A percentile compares a stretch with the other conserved stretches of the same genome.
phyloP scores from a whole-genome alignment of 30 jellyfish, hydroid and myxozoan genomes.

The Aurelia sp. region DNA sequence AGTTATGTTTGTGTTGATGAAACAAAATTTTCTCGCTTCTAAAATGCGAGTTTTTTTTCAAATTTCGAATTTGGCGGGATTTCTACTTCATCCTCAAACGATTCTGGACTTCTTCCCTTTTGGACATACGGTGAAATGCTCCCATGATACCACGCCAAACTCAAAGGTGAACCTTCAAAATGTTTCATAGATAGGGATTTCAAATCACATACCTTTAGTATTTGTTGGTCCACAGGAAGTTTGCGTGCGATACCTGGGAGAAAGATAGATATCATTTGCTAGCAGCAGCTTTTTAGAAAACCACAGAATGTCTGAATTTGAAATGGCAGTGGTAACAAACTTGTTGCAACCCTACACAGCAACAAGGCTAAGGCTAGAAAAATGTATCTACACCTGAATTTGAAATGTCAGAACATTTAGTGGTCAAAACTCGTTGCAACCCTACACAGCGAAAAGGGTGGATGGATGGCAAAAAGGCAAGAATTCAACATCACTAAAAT shows the following conservation, averaged over 20 bases:
- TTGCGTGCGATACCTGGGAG: conserved; percentile 17
- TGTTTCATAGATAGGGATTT: not conserved
- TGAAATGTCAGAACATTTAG: not conserved
- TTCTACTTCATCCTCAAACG: no score
- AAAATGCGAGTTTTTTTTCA: no score
- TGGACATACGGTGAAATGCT: not conserved
- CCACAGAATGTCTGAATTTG: not conserved
- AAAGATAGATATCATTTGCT: not conserved
- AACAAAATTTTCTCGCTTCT: no score
- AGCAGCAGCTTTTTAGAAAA: not conserved
- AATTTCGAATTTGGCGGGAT: no score
- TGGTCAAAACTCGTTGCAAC: not conserved
- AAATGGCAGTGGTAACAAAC: not conserved
- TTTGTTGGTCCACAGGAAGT: conserved; percentile 14
- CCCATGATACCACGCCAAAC: not conserved
- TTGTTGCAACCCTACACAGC: not conserved
- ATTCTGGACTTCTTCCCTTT: no score
- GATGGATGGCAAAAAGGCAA: not conserved
- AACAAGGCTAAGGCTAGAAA: no score
- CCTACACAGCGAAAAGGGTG: not conserved
- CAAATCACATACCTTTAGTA: conserved; percentile 4
- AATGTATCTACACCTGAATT: no score
- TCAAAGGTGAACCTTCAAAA: no score
- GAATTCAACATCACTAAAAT: no score
- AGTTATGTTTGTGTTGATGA: no score